phyloP scores from a whole-genome alignment of 2,797 vertebrate species.

The Cercopithecus hamlyni region DNA sequence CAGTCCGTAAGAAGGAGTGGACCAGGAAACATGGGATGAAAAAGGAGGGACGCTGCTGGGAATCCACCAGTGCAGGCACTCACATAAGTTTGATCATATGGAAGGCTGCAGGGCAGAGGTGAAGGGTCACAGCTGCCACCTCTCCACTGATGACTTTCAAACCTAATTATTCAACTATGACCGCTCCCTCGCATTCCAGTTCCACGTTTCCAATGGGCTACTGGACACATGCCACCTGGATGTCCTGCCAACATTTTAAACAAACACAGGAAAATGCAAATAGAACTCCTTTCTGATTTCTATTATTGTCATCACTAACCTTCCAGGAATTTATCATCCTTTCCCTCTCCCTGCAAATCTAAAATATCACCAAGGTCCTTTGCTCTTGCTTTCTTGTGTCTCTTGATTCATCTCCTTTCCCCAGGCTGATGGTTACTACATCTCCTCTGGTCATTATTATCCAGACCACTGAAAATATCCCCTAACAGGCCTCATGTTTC shows the following conservation, averaged over 20 bases:
- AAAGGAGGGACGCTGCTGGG: neutral
- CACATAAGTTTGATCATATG: neutral
- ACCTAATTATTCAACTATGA: neutral
- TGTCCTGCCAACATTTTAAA: constrained; percentile 35
- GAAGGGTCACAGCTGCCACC: neutral
- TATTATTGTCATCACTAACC: neutral
- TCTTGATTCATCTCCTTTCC: neutral
- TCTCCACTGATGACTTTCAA: neutral
- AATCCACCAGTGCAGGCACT: neutral
- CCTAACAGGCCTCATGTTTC: neutral
- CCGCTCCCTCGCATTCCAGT: neutral
- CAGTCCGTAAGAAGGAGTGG: neutral
- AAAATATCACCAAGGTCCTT: neutral
- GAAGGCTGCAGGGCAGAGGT: neutral
- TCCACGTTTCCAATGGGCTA: neutral
- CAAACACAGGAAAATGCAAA: constrained; percentile 1
- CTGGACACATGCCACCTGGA: neutral
- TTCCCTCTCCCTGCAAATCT: neutral
- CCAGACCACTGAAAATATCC: neutral
- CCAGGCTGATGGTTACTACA: neutral
- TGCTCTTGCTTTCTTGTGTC: neutral
- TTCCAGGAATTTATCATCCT: constrained; percentile 27
- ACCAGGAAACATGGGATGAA: neutral
- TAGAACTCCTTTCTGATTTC: constrained; percentile 5
- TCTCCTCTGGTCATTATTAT: neutral